phyloP scores from a whole-genome alignment of 2,113 vertebrate species.

The Arenaria interpres region DNA sequence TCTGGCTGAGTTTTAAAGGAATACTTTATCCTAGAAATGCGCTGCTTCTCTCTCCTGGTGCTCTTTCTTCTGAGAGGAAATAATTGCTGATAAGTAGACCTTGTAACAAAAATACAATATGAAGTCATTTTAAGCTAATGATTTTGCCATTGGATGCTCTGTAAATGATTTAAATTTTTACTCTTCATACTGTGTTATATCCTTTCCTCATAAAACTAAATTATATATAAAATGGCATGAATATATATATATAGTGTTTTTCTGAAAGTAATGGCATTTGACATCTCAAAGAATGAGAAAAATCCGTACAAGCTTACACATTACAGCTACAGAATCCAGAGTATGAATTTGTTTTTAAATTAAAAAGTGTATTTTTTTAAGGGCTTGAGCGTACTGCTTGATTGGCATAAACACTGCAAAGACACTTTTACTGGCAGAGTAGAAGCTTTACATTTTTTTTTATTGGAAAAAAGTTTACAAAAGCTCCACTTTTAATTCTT shows the following conservation, averaged over 20 bases:
- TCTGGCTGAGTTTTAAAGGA: constrained; percentile 38
- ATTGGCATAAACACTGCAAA: background rate
- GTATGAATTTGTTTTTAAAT: background rate
- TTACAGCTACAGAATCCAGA: background rate
- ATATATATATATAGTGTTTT: background rate
- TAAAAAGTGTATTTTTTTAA: background rate
- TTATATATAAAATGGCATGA: background rate
- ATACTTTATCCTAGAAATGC: constrained; percentile 13
- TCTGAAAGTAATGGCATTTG: background rate
- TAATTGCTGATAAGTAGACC: constrained; percentile 31
- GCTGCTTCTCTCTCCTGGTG: background rate
- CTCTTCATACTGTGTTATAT: background rate
- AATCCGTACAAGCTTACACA: background rate
- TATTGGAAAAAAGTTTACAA: background rate
- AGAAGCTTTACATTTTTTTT: background rate
- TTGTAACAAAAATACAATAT: constrained; percentile 19
- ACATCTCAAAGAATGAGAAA: background rate
- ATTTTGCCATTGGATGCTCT: background rate
- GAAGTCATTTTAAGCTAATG: constrained; percentile 22
- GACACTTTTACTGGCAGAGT: background rate
- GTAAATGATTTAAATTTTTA: constrained; percentile 27
- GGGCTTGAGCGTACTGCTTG: background rate
- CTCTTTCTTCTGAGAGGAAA: background rate
- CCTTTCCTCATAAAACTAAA: background rate
- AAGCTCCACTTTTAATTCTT: background rate